Percentiles rank a stretch among this genome's conserved stretches.
Evolutionary conservation across 2,888 invertebrate species (phyloP).

Genomic region (Panopea generosa): DNA sequence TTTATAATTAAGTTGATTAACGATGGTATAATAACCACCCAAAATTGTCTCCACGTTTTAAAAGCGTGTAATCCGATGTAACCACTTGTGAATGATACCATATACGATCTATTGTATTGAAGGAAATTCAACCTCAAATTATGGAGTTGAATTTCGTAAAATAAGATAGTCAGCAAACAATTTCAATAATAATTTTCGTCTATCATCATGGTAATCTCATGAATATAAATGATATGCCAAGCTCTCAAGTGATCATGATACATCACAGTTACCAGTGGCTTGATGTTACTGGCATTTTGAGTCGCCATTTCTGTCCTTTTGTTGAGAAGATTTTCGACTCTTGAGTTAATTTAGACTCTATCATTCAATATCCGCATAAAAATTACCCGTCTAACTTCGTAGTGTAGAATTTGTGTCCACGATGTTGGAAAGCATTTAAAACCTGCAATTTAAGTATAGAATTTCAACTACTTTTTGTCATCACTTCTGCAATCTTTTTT

Average conservation of each 20-base stretch:
- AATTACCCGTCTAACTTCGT: conserved; percentile 36
- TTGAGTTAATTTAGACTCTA: conserved; percentile 22
- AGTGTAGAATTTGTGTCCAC: conserved; percentile 18
- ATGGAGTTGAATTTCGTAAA: conserved; percentile 47
- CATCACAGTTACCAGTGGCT: conserved; percentile 1
- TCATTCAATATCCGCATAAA: conserved; percentile 39
- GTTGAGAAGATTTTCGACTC: conserved; percentile 23
- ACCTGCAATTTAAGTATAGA: conserved; percentile 41
- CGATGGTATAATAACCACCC: conserved; percentile 27
- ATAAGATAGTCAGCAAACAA: conserved; percentile 43
- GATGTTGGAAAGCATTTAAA: conserved; percentile 23
- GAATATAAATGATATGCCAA: conserved; percentile 65
- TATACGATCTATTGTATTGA: conserved; percentile 18
- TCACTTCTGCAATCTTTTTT: conserved; percentile 39
- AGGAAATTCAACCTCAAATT: conserved; percentile 35
- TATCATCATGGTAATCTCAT: conserved; percentile 59
- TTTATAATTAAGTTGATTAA: conserved; percentile 41
- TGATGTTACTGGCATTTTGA: conserved; percentile 6
- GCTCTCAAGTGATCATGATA: conserved; percentile 38
- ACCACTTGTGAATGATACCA: conserved; percentile 28
- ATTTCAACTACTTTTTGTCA: conserved; percentile 42
- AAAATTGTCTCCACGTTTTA: conserved; percentile 26
- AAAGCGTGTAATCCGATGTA: conserved; percentile 37
- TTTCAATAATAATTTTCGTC: conserved; percentile 51
- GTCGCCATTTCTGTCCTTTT: conserved; percentile 5